phyloP scores from a whole-genome alignment of 1,140 invertebrate species.

The Conus ventricosus region DNA sequence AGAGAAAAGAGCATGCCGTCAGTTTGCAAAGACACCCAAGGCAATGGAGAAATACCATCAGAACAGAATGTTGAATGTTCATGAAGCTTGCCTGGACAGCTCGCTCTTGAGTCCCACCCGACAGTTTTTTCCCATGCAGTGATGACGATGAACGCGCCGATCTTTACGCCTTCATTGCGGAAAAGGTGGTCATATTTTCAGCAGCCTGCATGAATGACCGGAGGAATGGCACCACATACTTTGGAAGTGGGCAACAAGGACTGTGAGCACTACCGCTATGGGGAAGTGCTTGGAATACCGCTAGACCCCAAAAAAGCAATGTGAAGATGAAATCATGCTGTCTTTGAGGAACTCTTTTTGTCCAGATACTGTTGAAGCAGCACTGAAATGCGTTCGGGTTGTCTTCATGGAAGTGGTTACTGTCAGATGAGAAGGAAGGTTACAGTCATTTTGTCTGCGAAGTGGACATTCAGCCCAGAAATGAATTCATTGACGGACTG shows the following conservation, averaged over 20 bases:
- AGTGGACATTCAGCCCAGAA: slow-evolving; percentile 51
- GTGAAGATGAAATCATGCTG: slow-evolving; percentile 37
- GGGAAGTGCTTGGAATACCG: slow-evolving; percentile 48
- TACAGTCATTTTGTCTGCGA: slow-evolving; percentile 45
- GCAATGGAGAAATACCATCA: background rate
- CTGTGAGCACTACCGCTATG: slow-evolving; percentile 35
- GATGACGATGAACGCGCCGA: background rate
- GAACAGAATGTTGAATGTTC: slow-evolving; percentile 14
- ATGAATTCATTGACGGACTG: slow-evolving; percentile 34
- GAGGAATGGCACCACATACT: slow-evolving; percentile 57
- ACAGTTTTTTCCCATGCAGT: slow-evolving; percentile 36
- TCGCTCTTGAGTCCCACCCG: slow-evolving; percentile 37
- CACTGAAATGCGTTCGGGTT: slow-evolving; percentile 46
- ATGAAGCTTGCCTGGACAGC: slow-evolving; percentile 30
- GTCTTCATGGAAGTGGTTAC: slow-evolving; percentile 49
- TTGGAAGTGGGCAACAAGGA: slow-evolving; percentile 46
- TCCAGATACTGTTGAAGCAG: slow-evolving; percentile 37
- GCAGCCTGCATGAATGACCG: slow-evolving; percentile 56
- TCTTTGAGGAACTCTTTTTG: slow-evolving; percentile 40
- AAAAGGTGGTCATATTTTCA: slow-evolving; percentile 47
- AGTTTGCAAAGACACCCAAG: background rate
- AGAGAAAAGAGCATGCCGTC: slow-evolving; percentile 27
- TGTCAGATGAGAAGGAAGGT: background rate
- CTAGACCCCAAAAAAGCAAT: slow-evolving; percentile 37
- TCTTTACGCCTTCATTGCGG: slow-evolving; percentile 39